A percentile compares a stretch with the other conserved stretches of the same genome.
Conservation (phyloP, 2,888 invertebrate species). For the Tanypteryx hageni region DNA sequence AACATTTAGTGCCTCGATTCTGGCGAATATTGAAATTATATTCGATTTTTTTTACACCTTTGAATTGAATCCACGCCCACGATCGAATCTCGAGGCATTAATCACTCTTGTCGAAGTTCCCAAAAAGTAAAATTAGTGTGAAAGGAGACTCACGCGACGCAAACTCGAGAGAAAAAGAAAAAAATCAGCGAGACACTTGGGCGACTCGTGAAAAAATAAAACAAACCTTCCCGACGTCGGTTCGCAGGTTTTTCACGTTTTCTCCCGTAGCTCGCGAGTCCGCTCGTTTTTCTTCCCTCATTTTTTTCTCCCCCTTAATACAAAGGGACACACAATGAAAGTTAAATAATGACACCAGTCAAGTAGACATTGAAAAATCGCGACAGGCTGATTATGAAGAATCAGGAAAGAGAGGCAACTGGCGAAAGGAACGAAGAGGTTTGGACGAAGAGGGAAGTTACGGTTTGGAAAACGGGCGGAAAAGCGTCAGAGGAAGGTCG, state of each 20-base stretch:
- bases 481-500: background rate
- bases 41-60: background rate
- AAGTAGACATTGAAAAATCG: conserved; percentile 44
- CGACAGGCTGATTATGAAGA: conserved; percentile 56
- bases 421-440: background rate
- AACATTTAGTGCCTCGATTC: background rate
- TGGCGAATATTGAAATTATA: background rate
- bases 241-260: conserved; percentile 7
- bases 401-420: background rate
- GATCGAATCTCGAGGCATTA: background rate
- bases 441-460: background rate
- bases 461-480: background rate
- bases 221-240: background rate
- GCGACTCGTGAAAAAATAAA: background rate
- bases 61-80: background rate
- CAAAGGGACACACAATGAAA: conserved; percentile 59
- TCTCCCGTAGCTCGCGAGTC: background rate
- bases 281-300: conserved; percentile 6
- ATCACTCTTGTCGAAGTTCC: background rate
- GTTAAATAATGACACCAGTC: conserved; percentile 56
- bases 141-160: background rate
- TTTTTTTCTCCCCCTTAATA: conserved; percentile 46
- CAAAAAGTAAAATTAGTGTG: background rate
- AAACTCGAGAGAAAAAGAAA: background rate
- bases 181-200: background rate